Conservation (phyloP, 2,797 vertebrate species). For the Parauchenoglanis punctatus region DNA sequence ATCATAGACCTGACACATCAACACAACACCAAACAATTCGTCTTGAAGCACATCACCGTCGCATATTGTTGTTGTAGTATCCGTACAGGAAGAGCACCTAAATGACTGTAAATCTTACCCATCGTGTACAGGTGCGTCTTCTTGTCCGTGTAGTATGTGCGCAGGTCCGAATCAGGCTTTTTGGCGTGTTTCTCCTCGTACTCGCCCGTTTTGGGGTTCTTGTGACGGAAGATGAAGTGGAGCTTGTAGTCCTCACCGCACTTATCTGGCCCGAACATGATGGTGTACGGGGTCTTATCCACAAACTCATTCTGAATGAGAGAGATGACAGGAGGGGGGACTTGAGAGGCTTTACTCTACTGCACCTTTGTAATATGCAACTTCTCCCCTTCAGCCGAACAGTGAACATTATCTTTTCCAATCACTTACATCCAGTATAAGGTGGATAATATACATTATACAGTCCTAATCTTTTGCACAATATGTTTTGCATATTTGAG, state of each 20-base stretch:
- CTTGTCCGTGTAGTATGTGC: slow-evolving; percentile 94
- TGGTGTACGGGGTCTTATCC: slow-evolving; percentile 96
- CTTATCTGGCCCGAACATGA: slow-evolving; percentile 99
- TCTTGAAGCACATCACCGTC: not conserved
- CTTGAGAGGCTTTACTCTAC: not conserved
- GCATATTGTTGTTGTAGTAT: not conserved
- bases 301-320: slow-evolving; percentile 86
- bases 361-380: too few relatives aligned
- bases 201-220: slow-evolving; percentile 90
- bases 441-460: too few relatives aligned
- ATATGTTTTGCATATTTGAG: too few relatives aligned
- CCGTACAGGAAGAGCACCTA: too few relatives aligned
- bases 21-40: not conserved
- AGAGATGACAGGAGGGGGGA: not conserved
- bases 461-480: too few relatives aligned
- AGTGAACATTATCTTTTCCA: too few relatives aligned
- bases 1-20: not conserved
- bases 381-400: too few relatives aligned
- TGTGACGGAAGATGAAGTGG: slow-evolving; percentile 98
- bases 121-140: slow-evolving; percentile 95
- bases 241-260: slow-evolving; percentile 98
- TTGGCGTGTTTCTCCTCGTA: slow-evolving; percentile 96
- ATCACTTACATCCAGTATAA: too few relatives aligned
- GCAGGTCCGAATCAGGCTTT: slow-evolving; percentile 89
- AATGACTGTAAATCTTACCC: slow-evolving; percentile 68